Evolutionary conservation across 1,140 invertebrate species (phyloP), one percentile per base, ranked within the genome.

Genomic region (Scaptomyza graminum): DNA sequence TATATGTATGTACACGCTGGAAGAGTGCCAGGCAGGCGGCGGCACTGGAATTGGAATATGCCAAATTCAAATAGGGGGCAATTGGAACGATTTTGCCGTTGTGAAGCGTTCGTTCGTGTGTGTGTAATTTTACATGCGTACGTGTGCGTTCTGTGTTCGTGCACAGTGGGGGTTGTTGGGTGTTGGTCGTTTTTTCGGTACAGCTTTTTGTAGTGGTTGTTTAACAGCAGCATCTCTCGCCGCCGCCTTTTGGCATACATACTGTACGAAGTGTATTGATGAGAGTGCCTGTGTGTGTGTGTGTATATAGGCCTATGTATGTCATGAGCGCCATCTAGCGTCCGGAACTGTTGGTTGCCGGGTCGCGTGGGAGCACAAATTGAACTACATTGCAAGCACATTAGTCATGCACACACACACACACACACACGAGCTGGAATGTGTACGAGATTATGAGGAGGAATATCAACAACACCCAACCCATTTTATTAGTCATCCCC

Each of bases 281-380:
- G 18, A 3, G 47, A 51, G 50, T 49, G 47, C 43, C 51, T 50
- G 22, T 65, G 52, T 51, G 64, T 73, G 47, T 56, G 64, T 73
- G 47, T 56, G 50, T 72, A 43, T 34, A 52, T 54, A 72, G 82
- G 52, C 61, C 75, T 79, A 88, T 88, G 84, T 88, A 88, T 88
- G 83, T 88, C 83, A 88, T 83, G 83, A 88, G 79, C 79, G 84
- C 62, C 82, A 87, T 80, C 80, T 84, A 84, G 52, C 62, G 73
- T 66, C 69, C 69, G 54, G 68, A 63, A 68, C 64, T 55, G 25
- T 5, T 25, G 22, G 41, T 18, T 46, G 46, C 37, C 62, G 46
- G 50, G 43, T 61, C 49, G 63, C 69, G 63, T 72, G 69, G 69
- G 69, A 72, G 69, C 49, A 72, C 50, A 72, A 67, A 73, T 79